phyloP scores from a whole-genome alignment of 2,113 vertebrate species.

The Bos javanicus region DNA sequence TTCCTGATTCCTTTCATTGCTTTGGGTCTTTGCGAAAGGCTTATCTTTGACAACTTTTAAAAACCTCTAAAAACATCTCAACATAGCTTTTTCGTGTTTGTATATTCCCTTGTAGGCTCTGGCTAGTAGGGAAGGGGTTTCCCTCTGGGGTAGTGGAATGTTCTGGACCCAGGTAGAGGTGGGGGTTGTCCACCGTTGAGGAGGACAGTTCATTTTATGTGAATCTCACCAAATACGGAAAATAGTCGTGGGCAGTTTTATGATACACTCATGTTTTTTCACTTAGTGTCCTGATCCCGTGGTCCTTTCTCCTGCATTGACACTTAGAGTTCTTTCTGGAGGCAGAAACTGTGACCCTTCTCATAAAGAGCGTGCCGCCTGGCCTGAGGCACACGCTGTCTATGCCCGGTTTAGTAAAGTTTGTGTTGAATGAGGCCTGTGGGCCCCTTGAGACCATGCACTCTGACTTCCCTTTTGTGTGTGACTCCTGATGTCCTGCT shows the following conservation, averaged over 20 bases:
- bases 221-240: background rate
- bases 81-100: background rate
- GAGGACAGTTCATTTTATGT: background rate
- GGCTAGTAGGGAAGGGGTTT: background rate
- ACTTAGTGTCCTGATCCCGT: accelerated
- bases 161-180: background rate
- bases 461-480: accelerated
- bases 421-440: background rate
- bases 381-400: background rate
- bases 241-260: accelerated
- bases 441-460: background rate
- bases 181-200: accelerated
- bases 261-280: background rate
- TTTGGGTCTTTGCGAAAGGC: background rate
- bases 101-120: background rate
- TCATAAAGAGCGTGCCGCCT: background rate
- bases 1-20: too few relatives aligned
- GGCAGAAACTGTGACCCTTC: background rate
- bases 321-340: background rate
- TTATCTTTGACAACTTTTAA: background rate
- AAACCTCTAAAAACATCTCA: background rate
- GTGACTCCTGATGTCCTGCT: background rate
- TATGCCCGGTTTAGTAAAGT: too few relatives aligned
- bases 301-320: too few relatives aligned
- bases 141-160: background rate